Conservation (phyloP, 2,113 vertebrate genomes). For the Stegostoma tigrinum region DNA sequence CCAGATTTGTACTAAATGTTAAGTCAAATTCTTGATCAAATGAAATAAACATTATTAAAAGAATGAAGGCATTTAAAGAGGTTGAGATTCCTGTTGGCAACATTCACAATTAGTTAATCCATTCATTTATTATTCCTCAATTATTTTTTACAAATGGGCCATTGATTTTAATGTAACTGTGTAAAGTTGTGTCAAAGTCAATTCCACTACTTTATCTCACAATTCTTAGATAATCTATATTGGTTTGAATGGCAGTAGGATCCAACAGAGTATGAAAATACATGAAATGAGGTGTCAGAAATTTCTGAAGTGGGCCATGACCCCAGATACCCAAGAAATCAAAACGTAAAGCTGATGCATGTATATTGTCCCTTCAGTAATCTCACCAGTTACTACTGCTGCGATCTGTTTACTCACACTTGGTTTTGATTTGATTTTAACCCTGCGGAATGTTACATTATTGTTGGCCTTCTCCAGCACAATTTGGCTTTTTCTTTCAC, state of each 20-base stretch:
- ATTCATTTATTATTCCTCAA: background rate
- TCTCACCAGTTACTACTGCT: background rate
- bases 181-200: background rate
- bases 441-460: too few species aligned
- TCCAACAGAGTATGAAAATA: background rate
- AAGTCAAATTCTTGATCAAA: too few species aligned
- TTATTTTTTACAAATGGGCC: background rate
- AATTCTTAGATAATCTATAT: background rate
- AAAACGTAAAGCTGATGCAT: background rate
- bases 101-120: background rate
- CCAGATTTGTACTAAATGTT: background rate
- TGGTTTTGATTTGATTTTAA: background rate
- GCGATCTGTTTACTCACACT: background rate
- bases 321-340: background rate
- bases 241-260: background rate
- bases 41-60: too few species aligned
- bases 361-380: background rate
- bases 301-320: background rate
- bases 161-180: background rate
- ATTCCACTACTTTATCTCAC: background rate
- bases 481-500: background rate
- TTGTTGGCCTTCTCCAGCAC: background rate
- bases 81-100: too few species aligned
- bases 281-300: background rate
- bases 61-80: too few species aligned